Evolutionary conservation across 2,113 vertebrate species (phyloP).

Genomic region (Ardeotis arabs): DNA sequence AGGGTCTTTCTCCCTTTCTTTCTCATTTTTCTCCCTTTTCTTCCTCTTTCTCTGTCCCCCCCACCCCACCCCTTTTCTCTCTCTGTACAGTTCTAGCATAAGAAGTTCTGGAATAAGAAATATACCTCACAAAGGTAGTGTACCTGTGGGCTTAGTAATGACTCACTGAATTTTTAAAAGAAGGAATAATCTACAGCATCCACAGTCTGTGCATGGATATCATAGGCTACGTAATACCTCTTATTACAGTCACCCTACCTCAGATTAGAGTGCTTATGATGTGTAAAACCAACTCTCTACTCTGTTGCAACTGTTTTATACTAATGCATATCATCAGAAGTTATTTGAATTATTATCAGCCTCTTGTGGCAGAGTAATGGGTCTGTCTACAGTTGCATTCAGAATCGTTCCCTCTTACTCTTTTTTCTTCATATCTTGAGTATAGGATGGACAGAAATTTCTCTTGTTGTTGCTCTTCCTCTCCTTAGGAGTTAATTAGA

Average conservation of each 20-base stretch:
- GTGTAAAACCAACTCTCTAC: neutral
- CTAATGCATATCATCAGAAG: neutral
- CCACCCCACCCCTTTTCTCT: neutral
- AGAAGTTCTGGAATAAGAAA: slow-evolving; percentile 36
- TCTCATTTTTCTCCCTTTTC: neutral
- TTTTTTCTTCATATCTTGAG: neutral
- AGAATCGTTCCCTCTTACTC: neutral
- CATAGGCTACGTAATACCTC: neutral
- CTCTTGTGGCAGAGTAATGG: neutral
- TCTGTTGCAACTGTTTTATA: neutral
- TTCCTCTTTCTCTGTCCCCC: too few species aligned
- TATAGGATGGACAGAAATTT: neutral
- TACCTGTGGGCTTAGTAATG: neutral
- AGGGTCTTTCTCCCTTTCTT: neutral
- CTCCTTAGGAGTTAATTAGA: neutral
- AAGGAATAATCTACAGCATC: neutral
- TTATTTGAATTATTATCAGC: neutral
- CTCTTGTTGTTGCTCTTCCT: neutral
- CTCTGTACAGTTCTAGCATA: neutral
- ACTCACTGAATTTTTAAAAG: neutral
- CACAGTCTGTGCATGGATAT: neutral
- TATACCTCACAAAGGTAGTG: neutral
- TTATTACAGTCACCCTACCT: neutral
- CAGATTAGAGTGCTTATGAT: neutral
- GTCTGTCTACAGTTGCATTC: neutral